Conservation (phyloP, 2,888 invertebrate species). For the Exephanes ischioxanthus region DNA sequence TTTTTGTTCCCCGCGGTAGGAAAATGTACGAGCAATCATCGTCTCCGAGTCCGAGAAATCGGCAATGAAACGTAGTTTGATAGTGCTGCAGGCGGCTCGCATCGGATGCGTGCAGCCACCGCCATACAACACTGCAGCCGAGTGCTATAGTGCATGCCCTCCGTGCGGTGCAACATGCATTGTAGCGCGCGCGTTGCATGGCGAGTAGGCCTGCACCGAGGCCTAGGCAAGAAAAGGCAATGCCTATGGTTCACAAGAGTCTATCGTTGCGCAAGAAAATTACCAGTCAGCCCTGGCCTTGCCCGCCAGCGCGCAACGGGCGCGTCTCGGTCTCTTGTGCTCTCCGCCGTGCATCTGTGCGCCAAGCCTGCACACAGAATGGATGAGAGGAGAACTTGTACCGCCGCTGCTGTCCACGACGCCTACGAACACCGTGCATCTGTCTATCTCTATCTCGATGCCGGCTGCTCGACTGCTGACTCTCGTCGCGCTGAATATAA, state of each 20-base stretch:
- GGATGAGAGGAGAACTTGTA: constrained; percentile 40
- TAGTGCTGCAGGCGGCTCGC: not conserved
- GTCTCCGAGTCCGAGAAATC: not conserved
- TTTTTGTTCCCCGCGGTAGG: not conserved
- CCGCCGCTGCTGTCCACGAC: not conserved
- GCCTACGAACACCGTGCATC: constrained; percentile 6
- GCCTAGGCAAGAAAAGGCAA: constrained; percentile 37
- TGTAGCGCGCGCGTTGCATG: constrained; percentile 20
- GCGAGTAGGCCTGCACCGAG: constrained; percentile 32
- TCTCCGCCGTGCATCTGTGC: constrained; percentile 18
- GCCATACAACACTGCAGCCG: not conserved
- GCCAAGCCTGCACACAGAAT: not conserved
- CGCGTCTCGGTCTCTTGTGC: constrained; percentile 58
- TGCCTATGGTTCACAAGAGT: constrained; percentile 47
- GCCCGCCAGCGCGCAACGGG: constrained; percentile 74
- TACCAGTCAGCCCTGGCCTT: constrained; percentile 81
- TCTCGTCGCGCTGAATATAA: constrained; percentile 33
- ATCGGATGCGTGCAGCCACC: not conserved
- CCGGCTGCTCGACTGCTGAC: constrained; percentile 3
- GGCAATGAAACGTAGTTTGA: constrained; percentile 39
- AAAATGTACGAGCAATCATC: not conserved
- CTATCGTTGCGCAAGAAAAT: constrained; percentile 79
- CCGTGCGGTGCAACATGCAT: not conserved
- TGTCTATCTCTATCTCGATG: not conserved
- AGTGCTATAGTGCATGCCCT: not conserved